Evolutionary conservation across 2,113 vertebrate species (phyloP).

Genomic region (Alouatta palliata): DNA sequence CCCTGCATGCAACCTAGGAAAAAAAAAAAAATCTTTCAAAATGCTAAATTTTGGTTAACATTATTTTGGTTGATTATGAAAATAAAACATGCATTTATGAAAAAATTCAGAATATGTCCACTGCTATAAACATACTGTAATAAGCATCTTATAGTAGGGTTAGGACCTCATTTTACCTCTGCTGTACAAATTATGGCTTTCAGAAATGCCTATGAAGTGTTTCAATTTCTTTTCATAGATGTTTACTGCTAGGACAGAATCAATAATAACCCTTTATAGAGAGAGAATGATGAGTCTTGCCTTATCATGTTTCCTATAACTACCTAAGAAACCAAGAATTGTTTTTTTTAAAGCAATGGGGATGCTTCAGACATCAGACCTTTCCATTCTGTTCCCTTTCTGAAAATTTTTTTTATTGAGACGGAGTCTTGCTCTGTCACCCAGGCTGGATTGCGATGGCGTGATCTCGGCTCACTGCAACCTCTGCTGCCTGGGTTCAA

Average conservation of each 20-base stretch:
- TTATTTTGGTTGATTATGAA: constrained; percentile 14
- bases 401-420: no score
- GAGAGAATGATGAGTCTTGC: not conserved
- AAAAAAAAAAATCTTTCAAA: constrained; percentile 37
- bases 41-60: not conserved
- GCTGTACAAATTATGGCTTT: not conserved
- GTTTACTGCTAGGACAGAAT: not conserved
- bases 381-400: not conserved
- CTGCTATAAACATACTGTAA: not conserved
- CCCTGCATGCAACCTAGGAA: constrained; percentile 96
- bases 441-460: no score
- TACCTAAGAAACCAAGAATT: not conserved
- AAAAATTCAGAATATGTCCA: constrained; percentile 23
- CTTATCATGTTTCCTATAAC: not conserved
- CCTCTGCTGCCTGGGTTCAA: no score
- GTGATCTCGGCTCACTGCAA: no score
- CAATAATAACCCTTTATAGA: not conserved
- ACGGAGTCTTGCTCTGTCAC: no score
- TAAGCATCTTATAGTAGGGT: not conserved
- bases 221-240: not conserved
- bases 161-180: constrained; percentile 20
- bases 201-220: not conserved
- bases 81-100: not conserved
- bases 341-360: not conserved
- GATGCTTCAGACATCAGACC: not conserved